These are phyloP conservation scores for Trididemnum clinides DNA, from an alignment of 23 tunicate genomes.

Conservation along the genomic window DNA sequence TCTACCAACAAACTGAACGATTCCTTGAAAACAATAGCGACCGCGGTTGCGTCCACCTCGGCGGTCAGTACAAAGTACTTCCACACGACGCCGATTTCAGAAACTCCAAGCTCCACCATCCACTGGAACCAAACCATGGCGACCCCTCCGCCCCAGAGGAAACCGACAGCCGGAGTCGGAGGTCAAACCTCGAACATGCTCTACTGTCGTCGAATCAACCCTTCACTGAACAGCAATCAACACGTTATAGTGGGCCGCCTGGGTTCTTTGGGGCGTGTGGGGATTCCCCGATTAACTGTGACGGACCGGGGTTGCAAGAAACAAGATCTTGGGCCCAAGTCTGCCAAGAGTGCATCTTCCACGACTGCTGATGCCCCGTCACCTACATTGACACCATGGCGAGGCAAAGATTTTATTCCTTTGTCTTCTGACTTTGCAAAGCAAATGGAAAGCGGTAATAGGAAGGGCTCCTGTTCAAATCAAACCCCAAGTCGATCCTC, in stretches of 20 bases:
- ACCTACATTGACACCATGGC: background rate
- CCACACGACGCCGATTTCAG: background rate
- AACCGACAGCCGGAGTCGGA: conserved; percentile 25
- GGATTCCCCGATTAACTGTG: conserved; percentile 27
- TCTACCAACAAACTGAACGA: background rate
- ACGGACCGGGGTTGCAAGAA: background rate
- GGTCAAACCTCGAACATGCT: conserved; percentile 70
- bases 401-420: background rate
- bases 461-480: background rate
- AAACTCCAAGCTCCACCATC: conserved; percentile 49
- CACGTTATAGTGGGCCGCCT: conserved; percentile 56
- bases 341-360: background rate
- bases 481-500: background rate
- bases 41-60: background rate
- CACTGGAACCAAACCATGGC: conserved; percentile 77
- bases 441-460: background rate
- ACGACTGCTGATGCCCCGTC: background rate
- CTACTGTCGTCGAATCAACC: conserved; percentile 64
- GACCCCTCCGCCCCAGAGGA: conserved; percentile 32
- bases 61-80: background rate
- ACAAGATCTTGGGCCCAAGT: background rate
- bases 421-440: background rate
- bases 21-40: background rate
- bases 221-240: conserved; percentile 43
- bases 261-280: conserved; percentile 52